Base-by-base conservation (phyloP, 2,888 invertebrate genomes). In the Coelinius sp. region DNA sequence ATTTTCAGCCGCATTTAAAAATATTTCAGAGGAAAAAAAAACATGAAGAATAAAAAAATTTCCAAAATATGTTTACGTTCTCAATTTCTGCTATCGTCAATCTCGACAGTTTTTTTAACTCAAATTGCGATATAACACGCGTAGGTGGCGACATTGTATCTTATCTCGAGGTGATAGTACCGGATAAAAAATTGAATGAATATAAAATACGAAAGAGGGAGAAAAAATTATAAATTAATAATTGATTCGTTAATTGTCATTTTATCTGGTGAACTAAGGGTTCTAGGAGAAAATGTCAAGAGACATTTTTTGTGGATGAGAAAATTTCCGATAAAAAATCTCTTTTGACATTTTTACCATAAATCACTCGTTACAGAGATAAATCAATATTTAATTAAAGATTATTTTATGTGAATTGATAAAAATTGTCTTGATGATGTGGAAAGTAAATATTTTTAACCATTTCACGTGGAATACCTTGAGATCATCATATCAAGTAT, bases 61-160 rank as follows among this genome's bases (percentile, higher is more conserved):
- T 12, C 59, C 35, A 59, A 59, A 59, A 59, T 53, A 53, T 59
- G 59, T 59, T 59, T 14, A 59, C 59, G 35, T 35, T 59, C 35
- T 20, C 59, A 14, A 7, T 8, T 8, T 31, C 35, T 35, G 31
- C 31, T 35, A 59, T 59, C 59, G 59, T 14, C 6, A 56, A 59
- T 31, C 1, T 20, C 22, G 25, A 52, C 12, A 17, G 12, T 31
- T 59, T 35, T 59, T 59, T 31, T 59, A 4, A 25, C 25, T 53
- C 53, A 22, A 53, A 53, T 53, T 24, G 24, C 53, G 53, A 49
- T 49, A 49, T 49, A 49, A 20, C 20, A 49, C n/a, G 4, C 41
- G 41, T 12, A 49, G 49, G 17, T 49, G 49, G 53, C 8, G 24
- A 53, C 25, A 25, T 25, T 53, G 53, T 53, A 53, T 53, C 53